Evolutionary conservation across 53 echinoderm and acorn worm species (phyloP).

Genomic region (Astropecten irregularis): DNA sequence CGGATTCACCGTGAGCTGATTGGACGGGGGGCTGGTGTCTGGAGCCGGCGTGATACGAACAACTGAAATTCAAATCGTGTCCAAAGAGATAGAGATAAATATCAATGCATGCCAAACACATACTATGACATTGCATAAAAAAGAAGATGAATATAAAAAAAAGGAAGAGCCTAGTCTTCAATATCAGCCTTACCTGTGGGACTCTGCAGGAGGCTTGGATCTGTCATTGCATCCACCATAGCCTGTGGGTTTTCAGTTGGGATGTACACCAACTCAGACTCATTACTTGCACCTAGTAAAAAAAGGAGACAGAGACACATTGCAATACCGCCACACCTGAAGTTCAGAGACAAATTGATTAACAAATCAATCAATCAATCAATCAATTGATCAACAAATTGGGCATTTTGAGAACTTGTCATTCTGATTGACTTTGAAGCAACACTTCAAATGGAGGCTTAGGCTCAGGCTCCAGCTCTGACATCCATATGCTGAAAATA

Average conservation of each 20-base stretch:
- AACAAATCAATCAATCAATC: too few species aligned
- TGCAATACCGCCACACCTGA: not conserved
- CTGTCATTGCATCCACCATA: slow-evolving; percentile 48
- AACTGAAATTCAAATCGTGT: not conserved
- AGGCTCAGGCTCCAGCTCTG: too few species aligned
- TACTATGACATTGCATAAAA: not conserved
- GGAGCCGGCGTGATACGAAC: slow-evolving; percentile 34
- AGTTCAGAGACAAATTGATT: not conserved
- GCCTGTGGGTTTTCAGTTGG: slow-evolving; percentile 59
- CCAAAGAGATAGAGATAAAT: too few species aligned
- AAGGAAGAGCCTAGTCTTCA: too few species aligned
- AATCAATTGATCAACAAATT: not conserved
- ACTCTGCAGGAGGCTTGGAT: slow-evolving; percentile 27
- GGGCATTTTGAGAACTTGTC: not conserved
- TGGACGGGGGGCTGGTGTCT: not conserved
- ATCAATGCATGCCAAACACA: too few species aligned
- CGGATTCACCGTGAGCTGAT: slow-evolving; percentile 10
- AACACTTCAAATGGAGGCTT: not conserved
- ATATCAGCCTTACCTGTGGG: slow-evolving; percentile 32
- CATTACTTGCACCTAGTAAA: slow-evolving; percentile 35
- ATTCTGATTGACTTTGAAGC: not conserved
- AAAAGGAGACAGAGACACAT: not conserved
- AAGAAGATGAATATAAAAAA: too few species aligned
- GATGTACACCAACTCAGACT: slow-evolving; percentile 58
- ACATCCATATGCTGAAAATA: too few species aligned